phyloP scores from a whole-genome alignment of 2,888 invertebrate genomes.

The Timema podura region DNA sequence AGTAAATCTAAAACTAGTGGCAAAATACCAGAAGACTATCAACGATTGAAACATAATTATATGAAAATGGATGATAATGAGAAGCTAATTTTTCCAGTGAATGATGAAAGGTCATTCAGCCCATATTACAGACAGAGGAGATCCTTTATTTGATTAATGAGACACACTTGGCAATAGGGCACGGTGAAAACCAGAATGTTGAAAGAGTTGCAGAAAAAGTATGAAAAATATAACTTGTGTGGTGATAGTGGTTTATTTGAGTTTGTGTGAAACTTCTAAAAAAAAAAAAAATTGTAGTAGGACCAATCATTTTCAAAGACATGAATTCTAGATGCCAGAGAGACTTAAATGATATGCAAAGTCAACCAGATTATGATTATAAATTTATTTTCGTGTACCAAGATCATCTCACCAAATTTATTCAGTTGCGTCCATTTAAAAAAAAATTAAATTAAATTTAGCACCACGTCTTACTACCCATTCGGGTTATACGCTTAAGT shows the following conservation, averaged over 20 bases:
- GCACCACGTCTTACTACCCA: no score
- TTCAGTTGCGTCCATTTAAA: conserved; percentile 38
- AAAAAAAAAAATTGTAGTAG: conserved; percentile 23
- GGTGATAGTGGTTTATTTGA: background rate
- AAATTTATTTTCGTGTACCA: conserved; percentile 43
- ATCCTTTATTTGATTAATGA: background rate
- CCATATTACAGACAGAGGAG: background rate
- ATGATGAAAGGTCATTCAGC: no score
- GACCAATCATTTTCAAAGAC: conserved; percentile 31
- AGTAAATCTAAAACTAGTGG: background rate
- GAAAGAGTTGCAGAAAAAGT: background rate
- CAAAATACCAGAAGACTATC: background rate
- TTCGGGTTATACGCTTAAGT: no score
- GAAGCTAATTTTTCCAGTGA: background rate
- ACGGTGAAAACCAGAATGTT: no score
- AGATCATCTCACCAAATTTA: conserved; percentile 39
- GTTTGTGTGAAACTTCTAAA: conserved; percentile 5
- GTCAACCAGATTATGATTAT: conserved; percentile 36
- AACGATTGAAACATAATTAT: background rate
- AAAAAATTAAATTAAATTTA: no score
- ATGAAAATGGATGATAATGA: background rate
- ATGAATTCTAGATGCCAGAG: conserved; percentile 41
- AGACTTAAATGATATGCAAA: conserved; percentile 42
- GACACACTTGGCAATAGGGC: background rate
- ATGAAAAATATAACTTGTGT: background rate